phyloP scores from a whole-genome alignment of 2,797 vertebrate genomes.

The Ctenopoma multispine region DNA sequence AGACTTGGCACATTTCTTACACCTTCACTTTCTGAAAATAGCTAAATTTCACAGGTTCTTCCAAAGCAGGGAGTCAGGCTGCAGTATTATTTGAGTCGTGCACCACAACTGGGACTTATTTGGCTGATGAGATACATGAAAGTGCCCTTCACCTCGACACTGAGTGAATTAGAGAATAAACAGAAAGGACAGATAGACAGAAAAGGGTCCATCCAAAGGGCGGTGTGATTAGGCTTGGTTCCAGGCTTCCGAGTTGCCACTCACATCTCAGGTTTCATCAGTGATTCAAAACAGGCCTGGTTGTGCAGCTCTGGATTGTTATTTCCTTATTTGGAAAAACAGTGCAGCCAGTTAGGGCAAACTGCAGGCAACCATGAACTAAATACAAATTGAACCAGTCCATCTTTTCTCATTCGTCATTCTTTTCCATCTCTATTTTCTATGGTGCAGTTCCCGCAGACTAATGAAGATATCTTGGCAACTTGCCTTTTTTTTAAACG shows the following conservation, averaged over 20 bases:
- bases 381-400: not conserved
- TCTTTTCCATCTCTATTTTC: no score
- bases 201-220: slow-evolving; percentile 29
- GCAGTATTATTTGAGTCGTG: not conserved
- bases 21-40: slow-evolving; percentile 24
- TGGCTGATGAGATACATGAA: slow-evolving; percentile 23
- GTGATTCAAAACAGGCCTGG: slow-evolving; percentile 15
- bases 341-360: not conserved
- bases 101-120: slow-evolving; percentile 14
- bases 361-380: not conserved
- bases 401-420: no score
- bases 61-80: not conserved
- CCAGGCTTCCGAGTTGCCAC: slow-evolving; percentile 16
- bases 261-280: slow-evolving; percentile 4
- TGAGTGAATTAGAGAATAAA: slow-evolving; percentile 50
- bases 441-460: no score
- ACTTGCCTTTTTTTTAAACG: no score
- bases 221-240: slow-evolving; percentile 26
- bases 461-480: no score
- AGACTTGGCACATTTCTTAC: not conserved
- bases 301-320: not conserved
- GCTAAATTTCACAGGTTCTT: slow-evolving; percentile 3
- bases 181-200: slow-evolving; percentile 39
- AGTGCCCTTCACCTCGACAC: slow-evolving; percentile 39
- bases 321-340: not conserved